Percentiles rank a stretch among this genome's conserved stretches.
Conservation (phyloP, 2,113 vertebrate species). For the cattle (Bos taurus) region DNA sequence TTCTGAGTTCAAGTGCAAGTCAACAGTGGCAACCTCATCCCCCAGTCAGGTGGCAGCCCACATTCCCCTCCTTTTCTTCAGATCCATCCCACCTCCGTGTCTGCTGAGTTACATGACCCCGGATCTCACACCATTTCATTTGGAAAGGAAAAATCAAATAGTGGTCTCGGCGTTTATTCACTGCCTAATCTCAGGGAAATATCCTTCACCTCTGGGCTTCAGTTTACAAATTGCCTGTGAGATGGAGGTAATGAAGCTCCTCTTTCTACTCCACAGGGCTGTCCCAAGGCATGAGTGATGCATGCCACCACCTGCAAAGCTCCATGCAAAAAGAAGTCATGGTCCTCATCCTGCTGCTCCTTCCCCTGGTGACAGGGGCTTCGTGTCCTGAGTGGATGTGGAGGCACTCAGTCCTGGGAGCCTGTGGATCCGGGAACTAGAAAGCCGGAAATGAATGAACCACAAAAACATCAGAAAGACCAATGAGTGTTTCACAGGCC, state of each 20-base stretch:
- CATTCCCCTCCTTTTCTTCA: not conserved
- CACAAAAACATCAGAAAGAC: not conserved
- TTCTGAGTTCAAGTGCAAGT: not conserved
- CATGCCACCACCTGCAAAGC: accelerated
- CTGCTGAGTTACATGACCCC: not conserved
- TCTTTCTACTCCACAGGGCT: not conserved
- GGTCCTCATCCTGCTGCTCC: accelerated
- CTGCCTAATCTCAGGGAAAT: not conserved
- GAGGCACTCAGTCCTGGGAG: not conserved
- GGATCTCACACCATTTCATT: not conserved
- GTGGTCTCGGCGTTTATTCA: not conserved
- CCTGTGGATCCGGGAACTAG: not conserved
- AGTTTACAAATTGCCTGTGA: not conserved
- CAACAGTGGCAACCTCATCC: accelerated
- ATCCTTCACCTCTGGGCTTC: not conserved
- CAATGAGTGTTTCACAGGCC: not conserved
- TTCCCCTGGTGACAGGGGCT: not conserved
- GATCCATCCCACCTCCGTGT: accelerated
- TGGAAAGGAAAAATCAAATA: constrained; percentile 6
- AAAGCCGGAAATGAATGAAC: not conserved
- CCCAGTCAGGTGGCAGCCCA: not conserved
- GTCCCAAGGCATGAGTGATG: not conserved
- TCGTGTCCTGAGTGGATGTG: accelerated
- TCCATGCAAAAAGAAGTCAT: accelerated
- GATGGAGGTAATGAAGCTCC: not conserved